Conservation (phyloP, 2,888 invertebrate genomes). For the Polydrusus pterygomalis region DNA sequence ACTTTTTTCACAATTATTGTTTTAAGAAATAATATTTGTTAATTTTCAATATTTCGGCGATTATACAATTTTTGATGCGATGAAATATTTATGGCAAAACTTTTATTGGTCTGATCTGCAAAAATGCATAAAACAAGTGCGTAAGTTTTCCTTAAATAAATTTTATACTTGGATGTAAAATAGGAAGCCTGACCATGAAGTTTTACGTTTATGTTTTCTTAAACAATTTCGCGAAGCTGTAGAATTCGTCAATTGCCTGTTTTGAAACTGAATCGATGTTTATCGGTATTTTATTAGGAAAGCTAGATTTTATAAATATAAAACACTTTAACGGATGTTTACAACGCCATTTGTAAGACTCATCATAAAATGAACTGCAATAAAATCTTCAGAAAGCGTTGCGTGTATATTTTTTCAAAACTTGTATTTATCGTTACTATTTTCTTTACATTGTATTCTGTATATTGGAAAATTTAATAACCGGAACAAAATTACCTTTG, state of each 20-base stretch:
- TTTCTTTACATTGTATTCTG: background rate
- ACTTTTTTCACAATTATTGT: background rate
- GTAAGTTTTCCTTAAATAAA: slow-evolving; percentile 25
- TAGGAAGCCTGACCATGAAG: slow-evolving; percentile 22
- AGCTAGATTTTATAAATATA: slow-evolving; percentile 24
- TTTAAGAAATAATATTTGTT: background rate
- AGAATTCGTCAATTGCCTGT: slow-evolving; percentile 30
- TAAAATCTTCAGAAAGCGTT: slow-evolving; percentile 14
- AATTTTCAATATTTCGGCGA: background rate
- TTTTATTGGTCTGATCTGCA: slow-evolving; percentile 5
- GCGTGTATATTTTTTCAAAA: slow-evolving; percentile 9
- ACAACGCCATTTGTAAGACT: slow-evolving; percentile 11
- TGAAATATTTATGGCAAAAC: background rate
- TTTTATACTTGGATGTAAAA: slow-evolving; percentile 37
- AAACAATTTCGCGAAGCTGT: slow-evolving; percentile 34
- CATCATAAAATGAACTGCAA: slow-evolving; percentile 20
- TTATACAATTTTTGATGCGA: background rate
- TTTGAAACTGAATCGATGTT: slow-evolving; percentile 28
- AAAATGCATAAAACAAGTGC: slow-evolving; percentile 12
- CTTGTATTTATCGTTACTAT: slow-evolving; percentile 1
- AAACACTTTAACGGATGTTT: slow-evolving; percentile 36
- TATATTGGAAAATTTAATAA: too few relatives aligned
- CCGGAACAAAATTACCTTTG: too few relatives aligned
- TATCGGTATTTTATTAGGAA: slow-evolving; percentile 32
- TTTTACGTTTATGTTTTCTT: slow-evolving; percentile 30